Conservation (phyloP, 1,140 invertebrate species). For the Choristoneura fumiferana region DNA sequence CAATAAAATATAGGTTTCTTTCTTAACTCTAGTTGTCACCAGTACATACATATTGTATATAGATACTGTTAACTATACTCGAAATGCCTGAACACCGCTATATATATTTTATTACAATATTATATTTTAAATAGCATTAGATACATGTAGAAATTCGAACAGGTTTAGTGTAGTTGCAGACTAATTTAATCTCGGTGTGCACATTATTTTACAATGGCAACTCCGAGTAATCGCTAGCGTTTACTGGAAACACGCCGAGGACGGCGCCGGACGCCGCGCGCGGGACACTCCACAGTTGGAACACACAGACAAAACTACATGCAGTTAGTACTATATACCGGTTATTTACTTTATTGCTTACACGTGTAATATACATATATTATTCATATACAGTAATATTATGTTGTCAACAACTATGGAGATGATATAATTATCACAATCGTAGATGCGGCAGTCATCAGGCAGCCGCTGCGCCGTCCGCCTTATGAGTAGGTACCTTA, state of each 20-base stretch:
- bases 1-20: neutral
- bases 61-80: slow-evolving; percentile 12
- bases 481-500: no score
- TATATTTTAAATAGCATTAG: neutral
- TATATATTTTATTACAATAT: slow-evolving; percentile 9
- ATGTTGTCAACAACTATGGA: slow-evolving; percentile 23
- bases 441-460: neutral
- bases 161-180: neutral
- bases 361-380: slow-evolving; percentile 13
- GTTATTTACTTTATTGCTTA: slow-evolving; percentile 19
- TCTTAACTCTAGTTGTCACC: neutral
- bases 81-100: slow-evolving; percentile 2
- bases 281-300: no score
- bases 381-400: slow-evolving; percentile 8
- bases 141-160: slow-evolving; percentile 14
- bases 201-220: neutral
- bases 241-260: neutral
- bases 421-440: slow-evolving; percentile 19
- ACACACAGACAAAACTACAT: no score
- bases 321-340: neutral
- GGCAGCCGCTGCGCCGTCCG: neutral
- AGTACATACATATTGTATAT: neutral
- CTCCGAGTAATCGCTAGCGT: neutral
- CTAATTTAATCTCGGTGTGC: no score
- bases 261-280: neutral